Conservation (phyloP, 2,797 vertebrate genomes). For the Etheostoma perlongum region DNA sequence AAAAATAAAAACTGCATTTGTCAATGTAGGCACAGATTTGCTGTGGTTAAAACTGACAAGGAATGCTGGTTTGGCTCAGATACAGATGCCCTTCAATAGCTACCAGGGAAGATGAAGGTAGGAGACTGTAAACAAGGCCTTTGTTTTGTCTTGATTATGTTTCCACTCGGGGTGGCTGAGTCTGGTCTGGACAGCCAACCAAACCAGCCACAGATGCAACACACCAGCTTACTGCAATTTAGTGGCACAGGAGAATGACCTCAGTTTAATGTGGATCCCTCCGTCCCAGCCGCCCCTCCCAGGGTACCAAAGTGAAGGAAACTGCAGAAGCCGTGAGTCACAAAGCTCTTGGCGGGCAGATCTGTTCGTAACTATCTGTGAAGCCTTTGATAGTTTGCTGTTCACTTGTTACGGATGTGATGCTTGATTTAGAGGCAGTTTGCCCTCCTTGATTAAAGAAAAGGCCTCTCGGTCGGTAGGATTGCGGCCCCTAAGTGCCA, state of each 20-base stretch:
- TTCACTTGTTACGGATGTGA: constrained; percentile 82
- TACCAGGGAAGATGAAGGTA: constrained; percentile 46
- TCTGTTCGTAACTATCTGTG: constrained; percentile 81
- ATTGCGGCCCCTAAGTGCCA: constrained; percentile 68
- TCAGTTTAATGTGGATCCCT: constrained; percentile 65
- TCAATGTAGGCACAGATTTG: neutral
- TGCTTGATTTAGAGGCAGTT: constrained; percentile 82
- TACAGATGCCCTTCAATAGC: constrained; percentile 36
- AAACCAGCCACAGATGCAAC: constrained; percentile 76
- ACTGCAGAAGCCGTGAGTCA: constrained; percentile 81
- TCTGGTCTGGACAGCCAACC: constrained; percentile 66
- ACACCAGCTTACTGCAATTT: constrained; percentile 73
- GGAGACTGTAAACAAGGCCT: constrained; percentile 52
- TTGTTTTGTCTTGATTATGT: constrained; percentile 60
- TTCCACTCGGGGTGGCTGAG: constrained; percentile 51
- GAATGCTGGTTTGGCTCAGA: constrained; percentile 27
- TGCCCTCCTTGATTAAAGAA: constrained; percentile 85
- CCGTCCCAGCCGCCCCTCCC: constrained; percentile 38
- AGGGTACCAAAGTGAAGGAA: constrained; percentile 75
- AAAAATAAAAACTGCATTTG: neutral
- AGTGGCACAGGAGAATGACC: constrained; percentile 73
- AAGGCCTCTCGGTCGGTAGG: constrained; percentile 60
- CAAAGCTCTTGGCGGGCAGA: constrained; percentile 67
- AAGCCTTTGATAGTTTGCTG: constrained; percentile 76
- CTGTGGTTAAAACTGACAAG: constrained; percentile 20